These are phyloP conservation scores for Oreochromis spilurus DNA, from an alignment of 2,113 vertebrate species.

Conservation along the genomic window DNA sequence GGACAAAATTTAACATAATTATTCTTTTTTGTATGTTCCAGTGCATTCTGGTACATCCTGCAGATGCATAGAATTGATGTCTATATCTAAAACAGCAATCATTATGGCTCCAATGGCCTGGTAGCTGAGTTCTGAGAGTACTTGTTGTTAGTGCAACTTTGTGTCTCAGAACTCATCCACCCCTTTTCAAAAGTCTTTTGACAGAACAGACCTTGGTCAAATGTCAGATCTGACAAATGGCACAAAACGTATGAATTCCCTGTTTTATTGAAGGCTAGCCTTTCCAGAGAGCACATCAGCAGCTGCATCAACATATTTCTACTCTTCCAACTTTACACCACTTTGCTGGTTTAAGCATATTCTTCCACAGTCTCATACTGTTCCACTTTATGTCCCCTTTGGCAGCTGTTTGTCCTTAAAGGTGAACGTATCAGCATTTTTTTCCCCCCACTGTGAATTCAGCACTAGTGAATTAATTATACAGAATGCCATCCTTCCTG, in stretches of 20 bases:
- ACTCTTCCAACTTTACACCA: not conserved
- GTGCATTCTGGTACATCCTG: not conserved
- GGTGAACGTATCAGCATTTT: conserved; percentile 2
- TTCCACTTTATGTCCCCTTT: not conserved
- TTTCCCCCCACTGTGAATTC: not conserved
- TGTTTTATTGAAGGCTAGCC: not conserved
- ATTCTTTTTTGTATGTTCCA: not conserved
- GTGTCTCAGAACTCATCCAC: not conserved
- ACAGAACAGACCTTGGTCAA: not conserved
- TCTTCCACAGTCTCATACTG: not conserved
- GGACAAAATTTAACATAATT: not conserved
- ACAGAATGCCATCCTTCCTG: not conserved
- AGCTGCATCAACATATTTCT: not conserved
- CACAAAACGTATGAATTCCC: not conserved
- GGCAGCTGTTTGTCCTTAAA: conserved; percentile 10
- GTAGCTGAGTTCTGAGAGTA: not conserved
- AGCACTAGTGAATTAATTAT: conserved; percentile 30
- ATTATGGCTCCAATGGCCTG: not conserved
- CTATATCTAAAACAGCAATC: not conserved
- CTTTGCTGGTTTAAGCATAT: not conserved
- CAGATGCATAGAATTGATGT: not conserved
- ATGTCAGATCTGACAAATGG: not conserved
- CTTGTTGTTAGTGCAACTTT: not conserved
- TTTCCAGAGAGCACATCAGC: not conserved
- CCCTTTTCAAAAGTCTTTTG: not conserved